A percentile compares a stretch with the other conserved stretches of the same genome.
Evolutionary conservation across 1,140 invertebrate genomes (phyloP).

Genomic region (Meloidogyne hapla): DNA sequence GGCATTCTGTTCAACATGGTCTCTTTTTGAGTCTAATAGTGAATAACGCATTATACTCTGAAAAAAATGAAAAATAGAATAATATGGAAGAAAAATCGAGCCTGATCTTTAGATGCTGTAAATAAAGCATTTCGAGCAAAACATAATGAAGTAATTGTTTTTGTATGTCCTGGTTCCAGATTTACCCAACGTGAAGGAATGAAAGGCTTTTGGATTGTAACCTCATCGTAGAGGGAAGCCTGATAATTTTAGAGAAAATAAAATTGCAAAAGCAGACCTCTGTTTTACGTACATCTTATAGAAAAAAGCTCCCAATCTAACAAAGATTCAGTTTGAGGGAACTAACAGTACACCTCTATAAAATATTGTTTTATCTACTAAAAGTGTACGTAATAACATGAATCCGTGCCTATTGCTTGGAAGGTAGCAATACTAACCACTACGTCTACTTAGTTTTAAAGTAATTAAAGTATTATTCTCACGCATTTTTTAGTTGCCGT

Average conservation of each 20-base stretch:
- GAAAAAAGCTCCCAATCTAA: too few species aligned
- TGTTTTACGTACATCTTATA: too few species aligned
- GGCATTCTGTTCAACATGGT: conserved; percentile 3
- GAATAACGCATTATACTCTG: conserved; percentile 11
- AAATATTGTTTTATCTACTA: too few species aligned
- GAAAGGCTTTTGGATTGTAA: neutral
- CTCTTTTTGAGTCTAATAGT: neutral
- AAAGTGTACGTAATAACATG: too few species aligned
- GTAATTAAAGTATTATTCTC: neutral
- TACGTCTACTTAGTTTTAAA: neutral
- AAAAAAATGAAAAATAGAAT: neutral
- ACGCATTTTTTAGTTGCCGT: conserved; percentile 3
- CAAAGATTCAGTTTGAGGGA: too few species aligned
- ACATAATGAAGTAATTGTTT: neutral
- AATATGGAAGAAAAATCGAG: neutral
- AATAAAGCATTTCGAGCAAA: neutral
- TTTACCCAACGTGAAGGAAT: neutral
- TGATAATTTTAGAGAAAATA: neutral
- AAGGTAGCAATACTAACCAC: too few species aligned
- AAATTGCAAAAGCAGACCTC: too few species aligned
- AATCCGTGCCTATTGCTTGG: too few species aligned
- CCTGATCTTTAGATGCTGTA: conserved; percentile 9
- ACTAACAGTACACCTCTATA: too few species aligned
- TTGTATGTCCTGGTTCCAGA: conserved; percentile 2
- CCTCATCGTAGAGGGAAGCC: neutral